These are phyloP conservation scores for Bostrychus sinensis DNA, from an alignment of 2,113 vertebrate species.

Conservation along the genomic window DNA sequence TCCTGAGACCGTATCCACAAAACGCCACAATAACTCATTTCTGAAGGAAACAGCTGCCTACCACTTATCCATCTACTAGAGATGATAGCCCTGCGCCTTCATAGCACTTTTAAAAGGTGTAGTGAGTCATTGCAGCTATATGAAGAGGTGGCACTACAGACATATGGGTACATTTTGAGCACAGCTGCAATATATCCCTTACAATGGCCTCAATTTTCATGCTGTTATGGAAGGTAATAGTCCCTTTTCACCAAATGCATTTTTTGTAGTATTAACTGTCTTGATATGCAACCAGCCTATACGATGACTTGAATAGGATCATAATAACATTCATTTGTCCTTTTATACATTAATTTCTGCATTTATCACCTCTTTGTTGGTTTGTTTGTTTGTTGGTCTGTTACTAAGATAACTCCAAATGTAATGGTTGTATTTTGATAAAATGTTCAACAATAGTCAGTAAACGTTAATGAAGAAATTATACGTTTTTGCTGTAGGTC, in stretches of 20 bases:
- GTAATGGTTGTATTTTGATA: no score
- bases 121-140: not conserved
- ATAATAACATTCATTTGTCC: no score
- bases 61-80: conserved; percentile 11
- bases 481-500: no score
- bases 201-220: conserved; percentile 6
- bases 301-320: no score
- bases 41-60: conserved; percentile 6
- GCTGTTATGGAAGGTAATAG: conserved; percentile 1
- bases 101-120: conserved; percentile 9
- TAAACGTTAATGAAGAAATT: no score
- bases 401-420: no score
- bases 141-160: conserved; percentile 12
- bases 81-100: conserved; percentile 3
- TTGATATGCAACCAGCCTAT: no score
- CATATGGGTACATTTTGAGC: conserved; percentile 3
- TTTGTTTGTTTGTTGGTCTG: no score
- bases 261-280: not conserved
- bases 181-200: not conserved
- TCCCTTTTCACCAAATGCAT: conserved; percentile 1
- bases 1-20: not conserved
- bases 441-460: no score
- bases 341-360: no score
- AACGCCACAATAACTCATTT: conserved; percentile 4
- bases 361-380: no score